Evolutionary conservation across 1,140 invertebrate genomes (phyloP).

Genomic region (Zelostemma sp.): DNA sequence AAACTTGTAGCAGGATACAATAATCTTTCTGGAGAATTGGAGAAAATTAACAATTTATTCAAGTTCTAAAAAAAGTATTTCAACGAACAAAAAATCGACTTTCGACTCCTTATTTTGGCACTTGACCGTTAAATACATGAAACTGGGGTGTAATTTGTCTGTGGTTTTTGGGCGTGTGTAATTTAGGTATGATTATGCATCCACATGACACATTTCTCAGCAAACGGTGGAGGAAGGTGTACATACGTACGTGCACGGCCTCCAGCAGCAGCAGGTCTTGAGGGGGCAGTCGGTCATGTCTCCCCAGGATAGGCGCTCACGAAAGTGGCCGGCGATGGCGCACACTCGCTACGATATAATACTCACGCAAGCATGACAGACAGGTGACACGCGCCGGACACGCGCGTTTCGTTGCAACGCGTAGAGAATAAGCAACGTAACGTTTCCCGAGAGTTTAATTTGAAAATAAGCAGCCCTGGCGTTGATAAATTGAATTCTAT

Average conservation of each 20-base stretch:
- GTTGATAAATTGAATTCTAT: conserved; percentile 21
- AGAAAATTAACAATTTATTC: no score
- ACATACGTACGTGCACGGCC: conserved; percentile 34
- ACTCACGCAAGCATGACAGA: conserved; percentile 64
- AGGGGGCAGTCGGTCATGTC: conserved; percentile 62
- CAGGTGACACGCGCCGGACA: conserved; percentile 68
- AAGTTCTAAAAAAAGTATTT: no score
- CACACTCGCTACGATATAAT: conserved; percentile 47
- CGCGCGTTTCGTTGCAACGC: conserved; percentile 47
- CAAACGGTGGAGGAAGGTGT: conserved; percentile 48
- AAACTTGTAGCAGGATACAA: no score
- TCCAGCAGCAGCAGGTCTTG: conserved; percentile 59
- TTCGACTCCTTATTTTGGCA: no score
- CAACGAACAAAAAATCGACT: no score
- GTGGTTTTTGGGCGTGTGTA: conserved; percentile 38
- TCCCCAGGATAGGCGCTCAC: conserved; percentile 57
- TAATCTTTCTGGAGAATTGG: no score
- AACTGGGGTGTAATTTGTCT: conserved; percentile 23
- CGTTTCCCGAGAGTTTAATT: conserved; percentile 48
- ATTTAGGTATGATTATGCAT: conserved; percentile 36
- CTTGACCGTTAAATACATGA: conserved; percentile 10
- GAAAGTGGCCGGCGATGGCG: conserved; percentile 50
- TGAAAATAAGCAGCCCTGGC: conserved; percentile 49
- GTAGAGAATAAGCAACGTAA: conserved; percentile 27
- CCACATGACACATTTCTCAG: conserved; percentile 50